Evolutionary conservation across 2,113 vertebrate species (phyloP).

Genomic region (Caranx ignobilis): DNA sequence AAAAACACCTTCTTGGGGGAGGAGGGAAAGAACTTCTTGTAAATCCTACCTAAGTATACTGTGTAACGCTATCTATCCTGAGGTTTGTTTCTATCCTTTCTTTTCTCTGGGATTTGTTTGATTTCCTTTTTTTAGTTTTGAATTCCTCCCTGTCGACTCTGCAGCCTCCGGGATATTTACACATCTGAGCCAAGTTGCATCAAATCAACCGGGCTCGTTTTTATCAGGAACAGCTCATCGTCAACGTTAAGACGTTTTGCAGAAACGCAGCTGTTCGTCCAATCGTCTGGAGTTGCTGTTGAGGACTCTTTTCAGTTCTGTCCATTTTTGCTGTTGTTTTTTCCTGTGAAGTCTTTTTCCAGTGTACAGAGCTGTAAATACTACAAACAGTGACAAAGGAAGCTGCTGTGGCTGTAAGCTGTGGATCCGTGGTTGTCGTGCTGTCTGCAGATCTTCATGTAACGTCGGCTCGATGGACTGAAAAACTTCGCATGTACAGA

Average conservation of each 20-base stretch:
- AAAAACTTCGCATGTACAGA: conserved; percentile 42
- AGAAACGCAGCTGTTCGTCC: conserved; percentile 25
- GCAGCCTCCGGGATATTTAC: conserved; percentile 47
- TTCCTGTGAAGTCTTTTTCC: conserved; percentile 50
- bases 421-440: conserved; percentile 48
- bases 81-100: conserved; percentile 24
- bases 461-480: conserved; percentile 25
- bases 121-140: conserved; percentile 21
- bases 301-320: conserved; percentile 12
- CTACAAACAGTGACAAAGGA: conserved; percentile 52
- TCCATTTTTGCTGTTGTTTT: conserved; percentile 30
- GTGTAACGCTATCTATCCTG: conserved; percentile 68
- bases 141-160: conserved; percentile 25
- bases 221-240: conserved; percentile 30
- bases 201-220: conserved; percentile 51
- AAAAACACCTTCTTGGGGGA: conserved; percentile 35
- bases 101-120: conserved; percentile 8
- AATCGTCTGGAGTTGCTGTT: background rate
- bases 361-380: conserved; percentile 86
- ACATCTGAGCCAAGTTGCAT: conserved; percentile 50
- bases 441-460: conserved; percentile 42
- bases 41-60: conserved; percentile 71
- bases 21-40: conserved; percentile 56
- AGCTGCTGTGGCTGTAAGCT: conserved; percentile 38
- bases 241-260: conserved; percentile 7